Conservation (phyloP, 2,113 vertebrate species). For the Brachyhypopomus occidentalis region DNA sequence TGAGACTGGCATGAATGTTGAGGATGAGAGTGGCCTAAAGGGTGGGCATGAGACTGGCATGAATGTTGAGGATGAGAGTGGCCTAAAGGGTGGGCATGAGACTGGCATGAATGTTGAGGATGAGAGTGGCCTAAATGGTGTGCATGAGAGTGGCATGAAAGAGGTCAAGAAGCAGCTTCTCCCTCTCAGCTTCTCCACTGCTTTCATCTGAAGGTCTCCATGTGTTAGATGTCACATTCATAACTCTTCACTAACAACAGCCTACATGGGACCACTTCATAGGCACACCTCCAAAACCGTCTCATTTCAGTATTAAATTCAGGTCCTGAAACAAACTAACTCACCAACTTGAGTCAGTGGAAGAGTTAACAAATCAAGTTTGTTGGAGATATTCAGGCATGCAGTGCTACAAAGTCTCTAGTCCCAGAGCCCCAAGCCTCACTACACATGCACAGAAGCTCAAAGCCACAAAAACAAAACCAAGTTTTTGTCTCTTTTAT, state of each 20-base stretch:
- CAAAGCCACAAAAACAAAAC: slow-evolving; percentile 70
- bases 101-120: too few relatives aligned
- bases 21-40: too few relatives aligned
- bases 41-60: too few relatives aligned
- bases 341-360: not conserved
- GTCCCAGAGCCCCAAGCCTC: slow-evolving; percentile 57
- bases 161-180: not conserved
- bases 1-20: too few relatives aligned
- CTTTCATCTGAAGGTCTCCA: not conserved
- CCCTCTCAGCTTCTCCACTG: not conserved
- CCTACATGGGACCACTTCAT: not conserved
- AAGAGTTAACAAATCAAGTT: not conserved
- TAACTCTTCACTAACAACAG: not conserved
- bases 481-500: slow-evolving; percentile 72
- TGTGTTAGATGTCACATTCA: not conserved
- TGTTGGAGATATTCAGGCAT: not conserved
- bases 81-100: not conserved
- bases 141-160: not conserved
- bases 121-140: too few relatives aligned
- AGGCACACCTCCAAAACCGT: not conserved
- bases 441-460: slow-evolving; percentile 60
- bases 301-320: too few relatives aligned
- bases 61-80: too few relatives aligned
- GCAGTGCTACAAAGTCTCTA: not conserved
- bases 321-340: not conserved